Evolutionary conservation across 1,140 invertebrate species (phyloP).

Genomic region (Copidosoma floridanum): DNA sequence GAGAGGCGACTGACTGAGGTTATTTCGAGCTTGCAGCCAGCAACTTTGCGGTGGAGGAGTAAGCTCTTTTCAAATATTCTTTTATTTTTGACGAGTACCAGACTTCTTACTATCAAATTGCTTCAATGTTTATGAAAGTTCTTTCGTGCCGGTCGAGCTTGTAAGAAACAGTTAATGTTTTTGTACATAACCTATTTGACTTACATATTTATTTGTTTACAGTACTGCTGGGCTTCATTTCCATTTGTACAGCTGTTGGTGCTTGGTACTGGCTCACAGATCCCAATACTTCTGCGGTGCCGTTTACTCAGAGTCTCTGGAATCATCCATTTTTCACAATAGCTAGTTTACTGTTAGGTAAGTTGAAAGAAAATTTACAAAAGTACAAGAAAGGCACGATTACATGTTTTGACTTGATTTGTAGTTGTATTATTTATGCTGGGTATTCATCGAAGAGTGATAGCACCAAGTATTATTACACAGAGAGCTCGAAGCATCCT

Average conservation of each 20-base stretch:
- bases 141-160: background rate
- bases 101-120: too few species aligned
- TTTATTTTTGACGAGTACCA: too few species aligned
- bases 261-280: conserved; percentile 95
- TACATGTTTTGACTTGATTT: conserved; percentile 43
- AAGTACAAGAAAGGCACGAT: background rate
- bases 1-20: conserved; percentile 94
- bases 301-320: conserved; percentile 85
- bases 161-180: background rate
- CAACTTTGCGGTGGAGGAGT: conserved; percentile 92
- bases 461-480: conserved; percentile 94
- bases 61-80: conserved; percentile 44
- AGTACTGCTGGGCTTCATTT: conserved; percentile 83
- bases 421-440: conserved; percentile 82
- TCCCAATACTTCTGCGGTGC: conserved; percentile 81
- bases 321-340: conserved; percentile 97
- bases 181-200: too few species aligned
- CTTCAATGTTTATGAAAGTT: background rate
- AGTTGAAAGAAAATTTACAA: conserved; percentile 28
- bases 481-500: conserved; percentile 84
- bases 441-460: conserved; percentile 93
- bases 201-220: conserved; percentile 53
- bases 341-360: conserved; percentile 79
- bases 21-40: conserved; percentile 88
- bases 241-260: conserved; percentile 84